Conservation (phyloP, 2,888 invertebrate genomes). For the Bugula neritina region DNA sequence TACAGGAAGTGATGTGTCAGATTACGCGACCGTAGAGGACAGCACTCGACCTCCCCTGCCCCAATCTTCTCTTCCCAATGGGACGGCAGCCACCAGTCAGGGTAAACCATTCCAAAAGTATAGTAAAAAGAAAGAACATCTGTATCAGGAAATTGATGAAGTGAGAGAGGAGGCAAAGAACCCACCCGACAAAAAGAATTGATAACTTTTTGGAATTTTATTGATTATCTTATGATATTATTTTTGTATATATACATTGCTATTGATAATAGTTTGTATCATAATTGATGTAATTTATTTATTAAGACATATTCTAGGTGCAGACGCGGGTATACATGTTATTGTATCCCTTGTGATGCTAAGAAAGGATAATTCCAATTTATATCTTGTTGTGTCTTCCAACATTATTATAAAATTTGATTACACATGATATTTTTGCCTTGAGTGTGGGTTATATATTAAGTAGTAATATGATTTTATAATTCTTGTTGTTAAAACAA, state of each 20-base stretch:
- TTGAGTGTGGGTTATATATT: no score
- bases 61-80: no score
- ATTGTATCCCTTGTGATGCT: no score
- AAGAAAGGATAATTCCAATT: no score
- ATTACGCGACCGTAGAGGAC: background rate
- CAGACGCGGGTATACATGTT: no score
- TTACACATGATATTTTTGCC: no score
- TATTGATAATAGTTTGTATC: background rate
- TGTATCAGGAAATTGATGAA: conserved; percentile 23
- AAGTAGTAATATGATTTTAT: no score
- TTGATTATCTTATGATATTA: background rate
- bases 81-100: background rate
- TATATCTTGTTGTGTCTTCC: no score
- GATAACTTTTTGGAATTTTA: background rate
- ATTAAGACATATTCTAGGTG: no score
- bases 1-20: conserved; percentile 1
- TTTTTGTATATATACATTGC: background rate
- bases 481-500: no score
- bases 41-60: background rate
- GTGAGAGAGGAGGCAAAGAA: background rate
- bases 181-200: conserved; percentile 2
- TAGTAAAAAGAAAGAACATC: background rate
- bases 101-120: conserved; percentile 18
- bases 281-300: no score
- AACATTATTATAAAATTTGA: no score